Conservation (phyloP, 2,113 vertebrate species). For the Lepus europaeus region DNA sequence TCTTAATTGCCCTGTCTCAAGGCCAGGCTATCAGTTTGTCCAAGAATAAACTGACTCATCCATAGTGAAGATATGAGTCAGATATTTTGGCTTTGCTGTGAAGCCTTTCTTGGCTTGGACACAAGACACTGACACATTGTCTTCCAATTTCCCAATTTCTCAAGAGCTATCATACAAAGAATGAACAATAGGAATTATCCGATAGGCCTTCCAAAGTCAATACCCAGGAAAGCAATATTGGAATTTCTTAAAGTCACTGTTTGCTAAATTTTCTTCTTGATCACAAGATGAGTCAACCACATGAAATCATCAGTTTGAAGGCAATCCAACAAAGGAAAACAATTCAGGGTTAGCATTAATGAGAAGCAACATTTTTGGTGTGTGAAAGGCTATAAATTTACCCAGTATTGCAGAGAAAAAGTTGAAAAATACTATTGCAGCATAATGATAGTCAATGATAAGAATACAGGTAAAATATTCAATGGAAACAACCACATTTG, state of each 20-base stretch:
- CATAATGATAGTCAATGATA: conserved; percentile 4
- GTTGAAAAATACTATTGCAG: neutral
- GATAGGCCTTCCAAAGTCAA: conserved; percentile 42
- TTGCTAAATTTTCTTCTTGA: neutral
- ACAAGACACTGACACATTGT: conserved; percentile 12
- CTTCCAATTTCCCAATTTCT: conserved; percentile 65
- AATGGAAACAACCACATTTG: neutral
- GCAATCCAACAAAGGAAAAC: neutral
- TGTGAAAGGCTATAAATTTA: conserved; percentile 4
- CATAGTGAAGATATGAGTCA: conserved; percentile 51
- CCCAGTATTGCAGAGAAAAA: neutral
- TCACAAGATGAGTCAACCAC: conserved; percentile 21
- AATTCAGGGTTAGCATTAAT: neutral
- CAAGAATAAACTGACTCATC: conserved; percentile 58
- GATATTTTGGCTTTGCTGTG: conserved; percentile 64
- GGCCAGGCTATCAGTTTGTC: conserved; percentile 31
- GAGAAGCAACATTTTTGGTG: neutral
- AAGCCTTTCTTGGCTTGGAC: conserved; percentile 63
- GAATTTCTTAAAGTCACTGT: neutral
- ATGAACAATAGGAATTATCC: conserved; percentile 53
- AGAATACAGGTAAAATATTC: neutral
- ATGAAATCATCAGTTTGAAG: neutral
- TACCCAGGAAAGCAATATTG: conserved; percentile 7
- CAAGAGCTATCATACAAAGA: conserved; percentile 58
- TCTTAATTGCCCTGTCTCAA: conserved; percentile 26